Conservation (phyloP, 2,888 invertebrate species). For the Drosophila nigritarsus region DNA sequence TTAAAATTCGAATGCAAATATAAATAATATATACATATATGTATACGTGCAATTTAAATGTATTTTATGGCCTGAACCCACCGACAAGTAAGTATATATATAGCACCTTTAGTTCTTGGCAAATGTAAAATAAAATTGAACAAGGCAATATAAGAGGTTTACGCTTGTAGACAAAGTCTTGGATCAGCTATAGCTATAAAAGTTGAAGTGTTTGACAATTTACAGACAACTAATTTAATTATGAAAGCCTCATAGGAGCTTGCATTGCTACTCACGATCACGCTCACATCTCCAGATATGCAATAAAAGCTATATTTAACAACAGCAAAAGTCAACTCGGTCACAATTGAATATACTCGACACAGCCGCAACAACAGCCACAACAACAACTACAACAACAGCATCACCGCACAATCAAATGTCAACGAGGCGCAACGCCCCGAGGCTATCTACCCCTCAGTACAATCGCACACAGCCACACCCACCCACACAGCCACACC, state of each 20-base stretch:
- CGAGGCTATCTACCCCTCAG: conserved; percentile 26
- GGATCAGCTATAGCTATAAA: not conserved
- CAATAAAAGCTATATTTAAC: not conserved
- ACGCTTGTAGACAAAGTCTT: not conserved
- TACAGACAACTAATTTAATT: not conserved
- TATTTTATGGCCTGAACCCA: not conserved
- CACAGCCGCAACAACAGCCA: conserved; percentile 34
- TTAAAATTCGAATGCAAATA: not conserved
- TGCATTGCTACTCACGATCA: not conserved
- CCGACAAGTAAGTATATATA: not conserved
- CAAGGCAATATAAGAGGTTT: not conserved
- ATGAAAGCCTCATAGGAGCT: not conserved
- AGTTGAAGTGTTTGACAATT: not conserved
- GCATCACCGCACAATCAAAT: conserved; percentile 38
- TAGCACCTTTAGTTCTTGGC: not conserved
- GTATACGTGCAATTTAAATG: fast-evolving
- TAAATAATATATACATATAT: not conserved
- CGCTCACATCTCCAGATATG: conserved; percentile 22
- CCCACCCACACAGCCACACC: not conserved
- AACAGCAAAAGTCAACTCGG: conserved; percentile 25
- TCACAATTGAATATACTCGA: conserved; percentile 43
- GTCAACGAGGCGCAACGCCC: conserved; percentile 48
- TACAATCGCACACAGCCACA: not conserved
- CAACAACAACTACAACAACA: conserved; percentile 21
- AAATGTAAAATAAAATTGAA: not conserved